phyloP scores from a whole-genome alignment of 2,797 vertebrate species.

The Pteronotus mesoamericanus region DNA sequence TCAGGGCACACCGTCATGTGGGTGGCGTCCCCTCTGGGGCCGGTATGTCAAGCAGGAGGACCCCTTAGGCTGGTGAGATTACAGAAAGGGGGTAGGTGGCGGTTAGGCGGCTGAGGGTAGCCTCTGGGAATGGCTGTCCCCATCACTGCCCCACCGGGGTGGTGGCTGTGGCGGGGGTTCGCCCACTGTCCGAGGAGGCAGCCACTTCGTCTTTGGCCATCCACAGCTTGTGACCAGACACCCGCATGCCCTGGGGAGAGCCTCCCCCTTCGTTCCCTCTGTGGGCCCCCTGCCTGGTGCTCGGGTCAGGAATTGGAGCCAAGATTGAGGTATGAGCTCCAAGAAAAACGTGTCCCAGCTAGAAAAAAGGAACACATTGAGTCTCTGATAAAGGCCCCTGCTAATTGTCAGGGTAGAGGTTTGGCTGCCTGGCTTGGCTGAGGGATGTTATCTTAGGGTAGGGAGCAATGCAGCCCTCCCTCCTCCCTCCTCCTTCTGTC shows the following conservation, averaged over 20 bases:
- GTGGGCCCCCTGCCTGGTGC: slow-evolving; percentile 45
- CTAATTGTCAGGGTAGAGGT: slow-evolving; percentile 79
- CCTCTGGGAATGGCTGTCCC: neutral
- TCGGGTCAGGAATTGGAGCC: slow-evolving; percentile 55
- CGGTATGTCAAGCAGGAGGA: neutral
- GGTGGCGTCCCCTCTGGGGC: neutral
- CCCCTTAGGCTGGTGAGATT: neutral
- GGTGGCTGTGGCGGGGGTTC: neutral
- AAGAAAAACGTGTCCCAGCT: slow-evolving; percentile 74
- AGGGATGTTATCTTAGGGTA: slow-evolving; percentile 47
- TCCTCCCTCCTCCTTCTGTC: neutral
- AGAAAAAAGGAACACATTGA: slow-evolving; percentile 75
- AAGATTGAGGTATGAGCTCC: slow-evolving; percentile 58
- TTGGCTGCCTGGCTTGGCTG: slow-evolving; percentile 69
- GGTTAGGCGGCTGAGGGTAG: neutral
- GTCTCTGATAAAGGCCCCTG: slow-evolving; percentile 78
- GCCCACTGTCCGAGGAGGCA: neutral
- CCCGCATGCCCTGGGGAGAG: neutral
- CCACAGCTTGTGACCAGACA: neutral
- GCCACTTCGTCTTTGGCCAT: neutral
- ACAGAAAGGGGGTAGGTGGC: neutral
- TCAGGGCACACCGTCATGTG: fast-evolving
- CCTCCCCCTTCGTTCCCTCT: neutral
- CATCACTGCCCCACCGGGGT: fast-evolving
- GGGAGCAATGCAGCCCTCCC: neutral